Conservation (phyloP, 2,113 vertebrate genomes). For the Nycticebus coucang region DNA sequence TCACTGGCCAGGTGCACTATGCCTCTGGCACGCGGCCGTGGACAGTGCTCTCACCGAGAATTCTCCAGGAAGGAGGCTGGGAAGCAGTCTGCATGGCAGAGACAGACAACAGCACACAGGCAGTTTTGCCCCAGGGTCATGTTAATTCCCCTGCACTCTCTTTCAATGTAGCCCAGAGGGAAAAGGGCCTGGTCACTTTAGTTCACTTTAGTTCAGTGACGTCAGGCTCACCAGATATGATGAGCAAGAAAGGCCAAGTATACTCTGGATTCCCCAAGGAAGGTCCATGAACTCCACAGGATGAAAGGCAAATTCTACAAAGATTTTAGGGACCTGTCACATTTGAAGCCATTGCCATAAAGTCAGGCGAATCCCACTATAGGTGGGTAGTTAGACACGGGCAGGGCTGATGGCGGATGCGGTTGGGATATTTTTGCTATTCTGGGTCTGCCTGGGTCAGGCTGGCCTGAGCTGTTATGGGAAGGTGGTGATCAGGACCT, state of each 20-base stretch:
- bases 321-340: neutral
- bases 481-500: no score
- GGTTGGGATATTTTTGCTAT: no score
- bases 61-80: neutral
- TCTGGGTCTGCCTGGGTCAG: no score
- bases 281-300: rapidly evolving
- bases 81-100: neutral
- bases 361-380: neutral
- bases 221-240: neutral
- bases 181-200: rapidly evolving
- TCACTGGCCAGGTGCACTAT: no score
- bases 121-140: neutral
- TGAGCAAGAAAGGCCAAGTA: neutral
- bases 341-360: neutral
- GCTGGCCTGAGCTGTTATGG: no score
- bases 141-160: neutral
- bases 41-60: no score
- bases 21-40: rapidly evolving
- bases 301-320: neutral
- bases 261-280: rapidly evolving
- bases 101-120: rapidly evolving
- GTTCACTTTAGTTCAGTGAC: rapidly evolving
- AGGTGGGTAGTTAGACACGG: no score
- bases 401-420: no score
- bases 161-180: rapidly evolving